phyloP scores from a whole-genome alignment of 2,113 vertebrate genomes.

The Tenrec ecaudatus region DNA sequence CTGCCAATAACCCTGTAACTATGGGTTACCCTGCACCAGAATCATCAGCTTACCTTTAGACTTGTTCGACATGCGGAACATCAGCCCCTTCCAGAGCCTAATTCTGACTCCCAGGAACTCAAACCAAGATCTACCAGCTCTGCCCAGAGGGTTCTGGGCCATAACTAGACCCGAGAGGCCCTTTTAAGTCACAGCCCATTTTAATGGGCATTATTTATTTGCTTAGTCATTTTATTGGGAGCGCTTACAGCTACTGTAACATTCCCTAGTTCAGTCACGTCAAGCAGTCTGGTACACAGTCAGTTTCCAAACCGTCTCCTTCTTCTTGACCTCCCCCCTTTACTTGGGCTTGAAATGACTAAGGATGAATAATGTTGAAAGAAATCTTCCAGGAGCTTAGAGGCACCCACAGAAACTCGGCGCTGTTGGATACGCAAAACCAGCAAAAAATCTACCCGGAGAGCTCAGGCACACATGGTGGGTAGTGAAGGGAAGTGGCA shows the following conservation, averaged over 20 bases:
- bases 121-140: no score
- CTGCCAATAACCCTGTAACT: not conserved
- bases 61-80: not conserved
- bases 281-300: no score
- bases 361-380: no score
- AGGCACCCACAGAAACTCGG: not conserved
- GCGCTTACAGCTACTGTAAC: no score
- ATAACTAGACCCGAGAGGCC: not conserved
- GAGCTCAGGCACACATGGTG: not conserved
- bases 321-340: no score
- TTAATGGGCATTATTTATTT: not conserved
- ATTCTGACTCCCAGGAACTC: not conserved
- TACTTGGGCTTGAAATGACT: no score
- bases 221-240: no score
- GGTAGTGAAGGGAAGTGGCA: not conserved
- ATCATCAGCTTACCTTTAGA: not conserved
- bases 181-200: not conserved
- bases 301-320: no score
- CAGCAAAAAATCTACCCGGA: not conserved
- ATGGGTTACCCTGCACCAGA: not conserved
- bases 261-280: no score
- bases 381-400: not conserved
- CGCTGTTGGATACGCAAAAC: no score
- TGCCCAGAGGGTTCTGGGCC: not conserved
- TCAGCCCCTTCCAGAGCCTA: not conserved